Evolutionary conservation across 2,888 invertebrate genomes (phyloP), one percentile per base, ranked within the genome.

Genomic region (Acrobasis repandana): DNA sequence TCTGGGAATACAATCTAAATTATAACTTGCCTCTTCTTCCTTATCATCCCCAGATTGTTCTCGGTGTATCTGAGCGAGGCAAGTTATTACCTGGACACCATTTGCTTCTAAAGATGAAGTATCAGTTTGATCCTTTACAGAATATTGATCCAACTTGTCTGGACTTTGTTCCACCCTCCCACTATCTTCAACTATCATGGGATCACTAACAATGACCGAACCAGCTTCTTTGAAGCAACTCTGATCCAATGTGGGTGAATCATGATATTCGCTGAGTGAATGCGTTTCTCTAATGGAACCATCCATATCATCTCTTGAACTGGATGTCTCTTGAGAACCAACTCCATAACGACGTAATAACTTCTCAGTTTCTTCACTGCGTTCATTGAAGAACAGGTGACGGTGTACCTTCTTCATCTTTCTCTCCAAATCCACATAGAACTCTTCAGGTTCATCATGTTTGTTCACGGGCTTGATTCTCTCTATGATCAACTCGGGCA

Each of bases 401-500:
- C 56, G 67, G 56, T 80, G 76, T 3, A 75, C 16, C 6, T 57
- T 71, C 57, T 56, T 67, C 14, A 82, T 73, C 57, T 70, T 73
- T 5, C 28, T 61, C 6, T 69, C 66, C 0, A 83, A 63, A 1
- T 62, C 56, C 8, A n/a, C 9, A 48, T 83, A 84, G 58, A 63
- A 77, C 46, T 75, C 72, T 9, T 72, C 69, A 0, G 78, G 67
- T 0, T 80, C 70, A 28, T 78, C 79, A 36, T 79, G 76, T 8
- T 63, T 69, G 48, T 80, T 69, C 0, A 57, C 33, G 20, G 56
- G 46, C n/a, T 74, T 73, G 5, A 64, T 61, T 28, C 38, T 61
- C 34, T 83, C 83, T 1, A 83, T 74, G 9, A 79, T 73, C 0
- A 83, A 65, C 0, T 76, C 74, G 0, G 82, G 82, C 0, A 80